Evolutionary conservation across 2,888 invertebrate genomes (phyloP).

Genomic region (Epicampocera succincta): DNA sequence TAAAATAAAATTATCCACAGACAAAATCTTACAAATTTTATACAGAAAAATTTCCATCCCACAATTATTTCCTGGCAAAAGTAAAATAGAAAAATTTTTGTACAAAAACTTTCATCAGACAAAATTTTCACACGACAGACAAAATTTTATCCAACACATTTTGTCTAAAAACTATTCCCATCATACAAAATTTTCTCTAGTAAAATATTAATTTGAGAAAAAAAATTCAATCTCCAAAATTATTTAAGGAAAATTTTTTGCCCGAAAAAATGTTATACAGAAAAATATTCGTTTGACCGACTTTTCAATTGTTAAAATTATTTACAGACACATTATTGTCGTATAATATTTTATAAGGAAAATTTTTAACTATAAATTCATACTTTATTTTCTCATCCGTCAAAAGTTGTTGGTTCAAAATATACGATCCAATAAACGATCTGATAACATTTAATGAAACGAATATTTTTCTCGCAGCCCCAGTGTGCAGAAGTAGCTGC

Average conservation of each 20-base stretch:
- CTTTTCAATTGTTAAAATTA: not conserved
- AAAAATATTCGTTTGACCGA: not conserved
- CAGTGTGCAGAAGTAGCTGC: conserved; percentile 21
- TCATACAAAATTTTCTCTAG: not conserved
- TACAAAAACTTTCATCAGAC: not conserved
- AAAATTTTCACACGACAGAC: not conserved
- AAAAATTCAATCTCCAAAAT: not conserved
- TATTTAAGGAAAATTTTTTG: not conserved
- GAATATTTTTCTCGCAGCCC: not conserved
- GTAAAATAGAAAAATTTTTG: too few relatives aligned
- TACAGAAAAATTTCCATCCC: not conserved
- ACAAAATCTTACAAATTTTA: not conserved
- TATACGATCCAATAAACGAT: too few relatives aligned
- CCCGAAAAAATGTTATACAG: not conserved
- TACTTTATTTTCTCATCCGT: too few relatives aligned
- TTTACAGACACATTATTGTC: not conserved
- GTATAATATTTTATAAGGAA: not conserved
- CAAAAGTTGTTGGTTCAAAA: too few relatives aligned
- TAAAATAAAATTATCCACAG: too few relatives aligned
- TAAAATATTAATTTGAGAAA: not conserved
- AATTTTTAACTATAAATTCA: not conserved
- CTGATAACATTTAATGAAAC: not conserved
- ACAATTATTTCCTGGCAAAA: too few relatives aligned
- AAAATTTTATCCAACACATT: not conserved
- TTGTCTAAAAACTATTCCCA: conserved; percentile 2